Evolutionary conservation across 2,888 invertebrate genomes (phyloP).

Genomic region (Trachelus troglodyta): DNA sequence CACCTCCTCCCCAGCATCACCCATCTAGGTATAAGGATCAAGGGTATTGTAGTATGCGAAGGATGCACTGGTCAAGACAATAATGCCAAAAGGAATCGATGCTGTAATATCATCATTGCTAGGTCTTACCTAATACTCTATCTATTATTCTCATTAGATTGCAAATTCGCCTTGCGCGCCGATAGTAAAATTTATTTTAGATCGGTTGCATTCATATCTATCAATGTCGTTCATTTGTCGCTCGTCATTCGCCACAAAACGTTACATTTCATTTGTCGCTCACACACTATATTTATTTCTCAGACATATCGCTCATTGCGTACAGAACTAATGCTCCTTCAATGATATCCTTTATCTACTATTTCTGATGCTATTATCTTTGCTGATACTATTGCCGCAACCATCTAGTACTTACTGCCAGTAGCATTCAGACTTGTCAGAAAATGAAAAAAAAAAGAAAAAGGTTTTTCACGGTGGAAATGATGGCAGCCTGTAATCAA

Average conservation of each 20-base stretch:
- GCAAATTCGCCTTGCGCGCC: conserved; percentile 9
- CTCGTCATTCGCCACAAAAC: neutral
- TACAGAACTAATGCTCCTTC: neutral
- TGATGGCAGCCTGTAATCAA: neutral
- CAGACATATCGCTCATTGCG: neutral
- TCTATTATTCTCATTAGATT: neutral
- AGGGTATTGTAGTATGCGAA: conserved; percentile 11
- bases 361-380: neutral
- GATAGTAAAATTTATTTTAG: conserved; percentile 4
- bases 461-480: neutral
- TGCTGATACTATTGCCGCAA: neutral
- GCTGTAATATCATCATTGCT: neutral
- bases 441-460: neutral
- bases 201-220: conserved; percentile 11
- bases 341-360: neutral
- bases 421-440: neutral
- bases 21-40: neutral
- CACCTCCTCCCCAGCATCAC: neutral
- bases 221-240: neutral
- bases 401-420: neutral
- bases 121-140: neutral
- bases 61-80: conserved; percentile 26
- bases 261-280: neutral
- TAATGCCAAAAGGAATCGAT: conserved; percentile 24
- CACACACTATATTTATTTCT: neutral